Conservation (phyloP, 2,113 vertebrate species). For the Crotalus helleri region DNA sequence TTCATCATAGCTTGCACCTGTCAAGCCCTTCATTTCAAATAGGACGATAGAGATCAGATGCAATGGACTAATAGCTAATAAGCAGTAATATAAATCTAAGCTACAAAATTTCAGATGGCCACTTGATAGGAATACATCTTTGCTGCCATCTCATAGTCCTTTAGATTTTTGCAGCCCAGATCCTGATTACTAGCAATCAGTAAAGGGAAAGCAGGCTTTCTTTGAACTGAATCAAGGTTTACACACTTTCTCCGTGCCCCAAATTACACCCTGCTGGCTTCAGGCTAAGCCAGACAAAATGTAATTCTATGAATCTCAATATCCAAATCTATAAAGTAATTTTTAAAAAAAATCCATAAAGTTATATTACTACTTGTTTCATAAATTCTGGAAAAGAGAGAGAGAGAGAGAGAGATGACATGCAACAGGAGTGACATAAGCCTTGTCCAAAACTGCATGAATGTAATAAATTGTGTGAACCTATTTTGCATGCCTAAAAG, state of each 20-base stretch:
- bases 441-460: conserved; percentile 17
- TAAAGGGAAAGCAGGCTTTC: neutral
- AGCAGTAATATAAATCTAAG: neutral
- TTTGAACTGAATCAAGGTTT: conserved; percentile 1
- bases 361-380: neutral
- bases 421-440: conserved; percentile 3
- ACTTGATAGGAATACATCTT: neutral
- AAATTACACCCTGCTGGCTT: conserved; percentile 30
- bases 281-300: neutral
- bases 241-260: conserved; percentile 31
- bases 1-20: neutral
- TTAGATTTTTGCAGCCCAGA: neutral
- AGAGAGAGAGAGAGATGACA: neutral
- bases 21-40: neutral
- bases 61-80: neutral
- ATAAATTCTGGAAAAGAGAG: neutral
- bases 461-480: neutral
- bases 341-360: neutral
- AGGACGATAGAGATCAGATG: neutral
- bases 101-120: neutral
- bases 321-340: conserved; percentile 13
- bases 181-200: neutral
- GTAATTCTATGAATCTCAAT: neutral
- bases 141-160: neutral
- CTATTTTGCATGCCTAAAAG: neutral